These are phyloP conservation scores for Melikaiella ostensackeni DNA, from an alignment of 2,888 invertebrate species.

Conservation along the genomic window DNA sequence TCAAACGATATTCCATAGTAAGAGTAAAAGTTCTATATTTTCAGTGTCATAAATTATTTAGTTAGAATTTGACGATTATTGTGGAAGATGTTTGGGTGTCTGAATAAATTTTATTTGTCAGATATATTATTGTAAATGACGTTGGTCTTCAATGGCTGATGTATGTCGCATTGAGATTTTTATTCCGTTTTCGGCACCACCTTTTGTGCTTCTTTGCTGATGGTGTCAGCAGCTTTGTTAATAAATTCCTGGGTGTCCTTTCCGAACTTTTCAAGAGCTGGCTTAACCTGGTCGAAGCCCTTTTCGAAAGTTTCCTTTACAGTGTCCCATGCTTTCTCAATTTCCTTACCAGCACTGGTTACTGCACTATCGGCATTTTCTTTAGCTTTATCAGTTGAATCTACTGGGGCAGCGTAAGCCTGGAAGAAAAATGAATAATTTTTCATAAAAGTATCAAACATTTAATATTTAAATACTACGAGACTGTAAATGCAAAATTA, in stretches of 20 bases:
- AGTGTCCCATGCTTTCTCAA: not conserved
- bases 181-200: constrained; percentile 60
- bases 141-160: not conserved
- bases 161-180: constrained; percentile 13
- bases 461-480: not conserved
- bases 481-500: too few species aligned
- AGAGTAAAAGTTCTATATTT: too few species aligned
- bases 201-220: constrained; percentile 59
- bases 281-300: constrained; percentile 56
- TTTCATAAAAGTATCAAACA: not conserved
- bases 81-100: not conserved
- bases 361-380: not conserved
- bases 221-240: constrained; percentile 56
- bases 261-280: constrained; percentile 55
- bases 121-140: not conserved
- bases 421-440: not conserved
- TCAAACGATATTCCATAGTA: too few species aligned
- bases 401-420: constrained; percentile 10
- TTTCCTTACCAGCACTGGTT: not conserved
- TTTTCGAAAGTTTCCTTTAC: constrained; percentile 53
- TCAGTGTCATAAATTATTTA: too few species aligned
- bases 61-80: too few species aligned
- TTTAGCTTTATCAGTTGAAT: not conserved
- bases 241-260: constrained; percentile 56
- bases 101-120: not conserved